Evolutionary conservation across 2,888 invertebrate species (phyloP).

Genomic region (Acheta domesticus): DNA sequence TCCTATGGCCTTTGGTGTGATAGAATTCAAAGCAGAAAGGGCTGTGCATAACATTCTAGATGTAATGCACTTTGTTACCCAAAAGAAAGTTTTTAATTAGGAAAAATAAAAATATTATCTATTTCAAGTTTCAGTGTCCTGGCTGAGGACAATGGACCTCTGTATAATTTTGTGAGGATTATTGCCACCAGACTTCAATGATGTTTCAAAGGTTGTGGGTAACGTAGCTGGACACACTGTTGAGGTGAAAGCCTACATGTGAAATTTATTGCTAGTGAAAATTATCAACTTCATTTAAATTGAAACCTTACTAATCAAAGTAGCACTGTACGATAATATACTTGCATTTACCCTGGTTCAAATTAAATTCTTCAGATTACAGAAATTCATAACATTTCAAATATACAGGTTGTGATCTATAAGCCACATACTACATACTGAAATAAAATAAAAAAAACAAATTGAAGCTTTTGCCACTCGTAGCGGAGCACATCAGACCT

Average conservation of each 20-base stretch:
- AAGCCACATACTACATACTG: not conserved
- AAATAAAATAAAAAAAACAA: not conserved
- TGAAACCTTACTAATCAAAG: not conserved
- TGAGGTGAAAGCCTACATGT: constrained; percentile 9
- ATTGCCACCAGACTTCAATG: not conserved
- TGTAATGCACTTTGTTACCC: constrained; percentile 4
- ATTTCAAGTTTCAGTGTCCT: constrained; percentile 18
- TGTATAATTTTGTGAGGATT: not conserved
- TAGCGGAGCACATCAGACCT: not conserved
- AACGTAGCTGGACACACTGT: constrained; percentile 18
- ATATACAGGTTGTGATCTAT: not conserved
- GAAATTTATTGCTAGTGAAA: constrained; percentile 9
- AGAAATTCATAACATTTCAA: constrained; percentile 18
- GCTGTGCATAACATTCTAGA: constrained; percentile 11
- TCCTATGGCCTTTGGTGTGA: constrained; percentile 18
- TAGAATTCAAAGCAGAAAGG: constrained; percentile 18
- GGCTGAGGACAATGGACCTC: constrained; percentile 10
- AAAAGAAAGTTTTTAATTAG: not conserved
- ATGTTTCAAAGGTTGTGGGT: constrained; percentile 11
- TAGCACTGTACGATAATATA: not conserved
- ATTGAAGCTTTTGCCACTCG: constrained; percentile 4
- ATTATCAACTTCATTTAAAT: not conserved
- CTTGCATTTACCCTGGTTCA: not conserved
- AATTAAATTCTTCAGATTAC: constrained; percentile 3
- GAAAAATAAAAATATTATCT: not conserved